These are phyloP conservation scores for Drosophila arawakana DNA, from an alignment of 1,140 invertebrate species.

Conservation along the genomic window DNA sequence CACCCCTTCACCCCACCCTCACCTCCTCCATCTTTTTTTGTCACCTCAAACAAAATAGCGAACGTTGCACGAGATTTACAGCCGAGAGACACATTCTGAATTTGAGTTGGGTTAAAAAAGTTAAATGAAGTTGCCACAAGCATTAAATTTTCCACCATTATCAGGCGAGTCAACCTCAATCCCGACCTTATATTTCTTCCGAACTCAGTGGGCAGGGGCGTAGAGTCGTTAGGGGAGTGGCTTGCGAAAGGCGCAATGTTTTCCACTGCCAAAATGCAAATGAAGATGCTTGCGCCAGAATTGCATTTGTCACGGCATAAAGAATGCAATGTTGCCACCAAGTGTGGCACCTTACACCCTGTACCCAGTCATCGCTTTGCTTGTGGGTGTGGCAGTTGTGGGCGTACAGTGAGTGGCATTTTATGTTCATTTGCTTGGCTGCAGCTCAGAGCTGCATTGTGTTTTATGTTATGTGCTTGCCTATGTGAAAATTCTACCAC, in stretches of 20 bases:
- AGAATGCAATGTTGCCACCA: conserved; percentile 20
- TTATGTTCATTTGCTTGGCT: conserved; percentile 74
- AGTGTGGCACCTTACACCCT: conserved; percentile 21
- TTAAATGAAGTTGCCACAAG: conserved; percentile 77
- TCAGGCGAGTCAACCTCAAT: conserved; percentile 31
- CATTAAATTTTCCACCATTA: conserved; percentile 70
- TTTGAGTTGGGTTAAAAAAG: conserved; percentile 70
- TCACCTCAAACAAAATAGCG: conserved; percentile 39
- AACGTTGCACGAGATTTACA: conserved; percentile 25
- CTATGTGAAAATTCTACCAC: conserved; percentile 56
- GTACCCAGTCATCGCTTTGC: background rate
- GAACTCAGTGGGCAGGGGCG: background rate
- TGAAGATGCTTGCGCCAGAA: conserved; percentile 35
- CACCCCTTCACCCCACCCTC: background rate
- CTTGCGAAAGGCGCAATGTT: background rate
- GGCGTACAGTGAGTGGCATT: conserved; percentile 74
- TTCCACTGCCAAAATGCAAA: conserved; percentile 32
- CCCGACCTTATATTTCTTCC: background rate
- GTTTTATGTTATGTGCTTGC: conserved; percentile 73
- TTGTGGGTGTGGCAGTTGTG: conserved; percentile 43
- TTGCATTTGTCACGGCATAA: conserved; percentile 51
- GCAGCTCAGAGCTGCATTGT: conserved; percentile 59
- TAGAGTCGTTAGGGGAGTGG: background rate
- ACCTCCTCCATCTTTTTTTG: conserved; percentile 17
- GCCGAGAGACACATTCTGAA: conserved; percentile 40